A percentile compares a stretch with the other conserved stretches of the same genome.
Evolutionary conservation across 2,888 invertebrate species (phyloP).

Genomic region (Molanna angustata): DNA sequence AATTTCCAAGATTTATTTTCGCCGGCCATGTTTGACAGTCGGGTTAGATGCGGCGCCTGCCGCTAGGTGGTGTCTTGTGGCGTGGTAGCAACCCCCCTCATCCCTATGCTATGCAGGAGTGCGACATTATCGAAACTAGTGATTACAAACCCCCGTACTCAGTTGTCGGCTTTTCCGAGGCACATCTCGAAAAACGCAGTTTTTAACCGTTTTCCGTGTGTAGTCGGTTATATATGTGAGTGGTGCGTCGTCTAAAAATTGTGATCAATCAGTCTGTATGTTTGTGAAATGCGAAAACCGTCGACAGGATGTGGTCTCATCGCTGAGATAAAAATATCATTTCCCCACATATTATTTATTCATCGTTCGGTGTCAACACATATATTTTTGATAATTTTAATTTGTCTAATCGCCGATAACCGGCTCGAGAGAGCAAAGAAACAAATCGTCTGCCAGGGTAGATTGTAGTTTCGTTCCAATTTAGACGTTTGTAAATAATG

Average conservation of each 20-base stretch:
- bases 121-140: slow-evolving; percentile 31
- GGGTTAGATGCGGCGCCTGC: slow-evolving; percentile 44
- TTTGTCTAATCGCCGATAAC: too few species aligned
- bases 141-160: slow-evolving; percentile 22
- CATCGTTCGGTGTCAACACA: slow-evolving; percentile 27
- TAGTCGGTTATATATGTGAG: not conserved
- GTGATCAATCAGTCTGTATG: not conserved
- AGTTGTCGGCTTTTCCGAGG: slow-evolving; percentile 15
- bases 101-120: slow-evolving; percentile 26
- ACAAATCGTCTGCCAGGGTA: too few species aligned
- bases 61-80: slow-evolving; percentile 42
- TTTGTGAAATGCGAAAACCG: not conserved
- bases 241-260: not conserved
- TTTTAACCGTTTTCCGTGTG: slow-evolving; percentile 8
- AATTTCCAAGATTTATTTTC: not conserved
- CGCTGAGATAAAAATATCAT: slow-evolving; percentile 15
- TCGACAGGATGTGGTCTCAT: not conserved
- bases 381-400: slow-evolving; percentile 8
- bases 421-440: too few species aligned
- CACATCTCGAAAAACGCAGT: slow-evolving; percentile 1
- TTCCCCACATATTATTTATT: slow-evolving; percentile 26
- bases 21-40: slow-evolving; percentile 37
- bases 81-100: slow-evolving; percentile 37
- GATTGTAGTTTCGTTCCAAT: not conserved
- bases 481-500: not conserved